Evolutionary conservation across 2,797 vertebrate genomes (phyloP).

Genomic region (Poecile montanus): DNA sequence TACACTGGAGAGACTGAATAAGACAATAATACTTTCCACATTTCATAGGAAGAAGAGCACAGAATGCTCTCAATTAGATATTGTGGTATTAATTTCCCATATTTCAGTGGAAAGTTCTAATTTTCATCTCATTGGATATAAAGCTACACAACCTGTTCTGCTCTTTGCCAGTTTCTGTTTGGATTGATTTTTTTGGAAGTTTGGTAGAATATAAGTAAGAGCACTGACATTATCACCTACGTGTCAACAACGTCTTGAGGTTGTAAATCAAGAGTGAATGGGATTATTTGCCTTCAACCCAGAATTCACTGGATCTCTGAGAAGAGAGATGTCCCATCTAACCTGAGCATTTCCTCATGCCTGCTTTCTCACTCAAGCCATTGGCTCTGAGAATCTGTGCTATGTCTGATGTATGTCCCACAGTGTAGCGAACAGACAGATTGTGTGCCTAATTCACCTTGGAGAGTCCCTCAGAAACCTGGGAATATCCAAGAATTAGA

Average conservation of each 20-base stretch:
- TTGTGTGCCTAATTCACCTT: neutral
- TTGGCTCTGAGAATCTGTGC: neutral
- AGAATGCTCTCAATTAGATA: neutral
- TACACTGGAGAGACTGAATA: neutral
- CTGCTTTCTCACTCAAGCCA: neutral
- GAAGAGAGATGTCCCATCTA: neutral
- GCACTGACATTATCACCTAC: neutral
- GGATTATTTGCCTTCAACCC: neutral
- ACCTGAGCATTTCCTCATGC: neutral
- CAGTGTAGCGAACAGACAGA: neutral
- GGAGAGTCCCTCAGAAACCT: neutral
- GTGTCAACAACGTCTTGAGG: neutral
- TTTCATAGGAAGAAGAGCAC: neutral
- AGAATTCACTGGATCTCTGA: neutral
- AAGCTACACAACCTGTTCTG: neutral
- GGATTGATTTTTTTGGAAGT: neutral
- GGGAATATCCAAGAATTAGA: neutral
- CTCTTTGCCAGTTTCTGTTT: neutral
- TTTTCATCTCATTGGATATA: neutral
- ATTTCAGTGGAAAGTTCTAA: neutral
- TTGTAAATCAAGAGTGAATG: neutral
- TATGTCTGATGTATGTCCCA: neutral
- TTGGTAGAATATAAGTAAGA: neutral
- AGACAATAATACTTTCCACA: neutral
- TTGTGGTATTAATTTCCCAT: neutral